Conservation (phyloP, 2,113 vertebrate genomes). For the Alethe diademata region DNA sequence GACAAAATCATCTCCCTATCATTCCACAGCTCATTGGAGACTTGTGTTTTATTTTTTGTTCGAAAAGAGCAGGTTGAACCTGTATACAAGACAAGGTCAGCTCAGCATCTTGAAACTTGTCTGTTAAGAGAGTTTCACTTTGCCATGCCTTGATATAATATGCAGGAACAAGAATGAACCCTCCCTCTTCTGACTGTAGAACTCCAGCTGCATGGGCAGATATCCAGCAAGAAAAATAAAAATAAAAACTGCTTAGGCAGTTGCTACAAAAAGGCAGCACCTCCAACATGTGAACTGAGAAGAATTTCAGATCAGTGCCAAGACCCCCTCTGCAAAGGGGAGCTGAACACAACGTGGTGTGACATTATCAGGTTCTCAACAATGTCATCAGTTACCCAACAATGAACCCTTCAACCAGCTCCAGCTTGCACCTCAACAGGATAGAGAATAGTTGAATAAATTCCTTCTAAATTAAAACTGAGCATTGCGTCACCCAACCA, state of each 20-base stretch:
- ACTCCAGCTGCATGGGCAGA: not conserved
- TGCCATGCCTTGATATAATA: not conserved
- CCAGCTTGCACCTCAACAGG: not conserved
- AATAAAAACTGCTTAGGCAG: not conserved
- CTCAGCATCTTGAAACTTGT: not conserved
- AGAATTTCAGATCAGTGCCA: not conserved
- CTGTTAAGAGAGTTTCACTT: not conserved
- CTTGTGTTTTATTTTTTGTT: not conserved
- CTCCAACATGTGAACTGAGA: not conserved
- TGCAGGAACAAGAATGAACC: not conserved
- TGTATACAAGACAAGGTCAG: not conserved
- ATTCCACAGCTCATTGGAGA: not conserved
- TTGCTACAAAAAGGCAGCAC: not conserved
- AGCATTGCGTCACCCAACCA: not conserved
- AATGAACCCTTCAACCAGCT: not conserved
- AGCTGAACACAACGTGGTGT: not conserved
- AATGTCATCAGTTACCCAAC: not conserved
- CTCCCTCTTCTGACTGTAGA: not conserved
- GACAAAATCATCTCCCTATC: not conserved
- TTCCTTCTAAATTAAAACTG: not conserved
- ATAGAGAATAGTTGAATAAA: not conserved
- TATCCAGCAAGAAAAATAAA: not conserved
- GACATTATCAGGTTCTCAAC: not conserved
- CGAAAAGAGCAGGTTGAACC: not conserved
- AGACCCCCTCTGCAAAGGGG: not conserved